Evolutionary conservation across 2,797 vertebrate species (phyloP).

Genomic region (Falco peregrinus): DNA sequence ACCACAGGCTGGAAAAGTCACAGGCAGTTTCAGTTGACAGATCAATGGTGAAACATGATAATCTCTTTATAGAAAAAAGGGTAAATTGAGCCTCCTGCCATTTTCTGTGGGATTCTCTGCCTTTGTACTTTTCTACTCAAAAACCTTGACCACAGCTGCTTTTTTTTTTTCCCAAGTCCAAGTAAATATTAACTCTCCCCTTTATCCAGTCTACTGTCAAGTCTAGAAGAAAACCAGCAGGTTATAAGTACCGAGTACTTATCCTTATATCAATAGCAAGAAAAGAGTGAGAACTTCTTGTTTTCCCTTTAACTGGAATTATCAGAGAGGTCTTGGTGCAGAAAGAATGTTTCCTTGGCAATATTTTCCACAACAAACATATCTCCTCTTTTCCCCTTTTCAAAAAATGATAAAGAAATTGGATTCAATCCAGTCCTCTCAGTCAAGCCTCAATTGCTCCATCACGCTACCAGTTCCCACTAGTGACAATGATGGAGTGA

Average conservation of each 20-base stretch:
- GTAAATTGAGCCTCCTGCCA: not conserved
- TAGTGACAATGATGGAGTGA: conserved; percentile 30
- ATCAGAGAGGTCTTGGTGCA: not conserved
- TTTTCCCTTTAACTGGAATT: not conserved
- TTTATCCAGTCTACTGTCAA: conserved; percentile 18
- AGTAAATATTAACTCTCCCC: conserved; percentile 13
- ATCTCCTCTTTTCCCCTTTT: not conserved
- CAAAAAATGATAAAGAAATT: conserved; percentile 13
- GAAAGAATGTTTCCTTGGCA: not conserved
- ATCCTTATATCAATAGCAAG: not conserved
- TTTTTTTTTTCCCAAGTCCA: not conserved
- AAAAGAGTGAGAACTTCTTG: not conserved
- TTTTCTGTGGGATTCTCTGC: not conserved
- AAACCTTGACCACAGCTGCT: not conserved
- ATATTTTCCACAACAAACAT: not conserved
- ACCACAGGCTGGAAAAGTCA: not conserved
- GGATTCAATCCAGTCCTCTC: conserved; percentile 1
- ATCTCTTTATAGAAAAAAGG: not conserved
- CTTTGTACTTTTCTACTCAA: not conserved
- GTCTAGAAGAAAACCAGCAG: not conserved
- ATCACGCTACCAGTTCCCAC: not conserved
- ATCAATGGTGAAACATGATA: not conserved
- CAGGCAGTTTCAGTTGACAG: not conserved
- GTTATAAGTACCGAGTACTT: not conserved
- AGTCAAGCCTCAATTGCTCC: conserved; percentile 6